Percentiles rank a stretch among this genome's conserved stretches.
Evolutionary conservation across 2,113 vertebrate genomes (phyloP).

Genomic region (Seriola dumerili): DNA sequence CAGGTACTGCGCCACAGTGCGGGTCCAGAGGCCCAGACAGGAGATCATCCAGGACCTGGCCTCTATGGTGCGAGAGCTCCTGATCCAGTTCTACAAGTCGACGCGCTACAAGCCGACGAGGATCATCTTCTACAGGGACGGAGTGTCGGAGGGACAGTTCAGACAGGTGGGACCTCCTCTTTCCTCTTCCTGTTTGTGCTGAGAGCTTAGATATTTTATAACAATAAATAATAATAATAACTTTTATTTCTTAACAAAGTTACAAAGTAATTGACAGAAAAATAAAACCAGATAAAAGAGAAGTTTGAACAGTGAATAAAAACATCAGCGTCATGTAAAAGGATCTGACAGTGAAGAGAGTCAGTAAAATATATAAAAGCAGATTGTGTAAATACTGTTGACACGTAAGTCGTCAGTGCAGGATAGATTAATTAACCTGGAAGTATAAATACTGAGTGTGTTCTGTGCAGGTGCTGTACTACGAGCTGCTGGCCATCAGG

Average conservation of each 20-base stretch:
- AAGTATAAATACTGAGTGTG: background rate
- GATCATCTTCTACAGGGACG: conserved; percentile 95
- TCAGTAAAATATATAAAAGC: too few relatives aligned
- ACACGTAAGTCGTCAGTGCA: too few relatives aligned
- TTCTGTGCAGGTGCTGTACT: conserved; percentile 91
- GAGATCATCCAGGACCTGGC: conserved; percentile 96
- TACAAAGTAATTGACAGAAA: too few relatives aligned
- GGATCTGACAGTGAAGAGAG: too few relatives aligned
- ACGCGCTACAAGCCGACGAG: conserved; percentile 97
- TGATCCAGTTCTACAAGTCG: conserved; percentile 99
- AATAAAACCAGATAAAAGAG: too few relatives aligned
- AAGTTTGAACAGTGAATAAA: too few relatives aligned
- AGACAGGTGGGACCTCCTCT: conserved; percentile 86
- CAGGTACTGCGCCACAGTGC: conserved; percentile 96
- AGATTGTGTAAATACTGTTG: too few relatives aligned
- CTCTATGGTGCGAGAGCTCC: conserved; percentile 96
- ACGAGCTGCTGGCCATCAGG: conserved; percentile 95
- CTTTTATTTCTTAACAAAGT: too few relatives aligned
- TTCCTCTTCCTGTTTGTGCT: background rate
- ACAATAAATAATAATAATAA: too few relatives aligned
- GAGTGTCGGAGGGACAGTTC: conserved; percentile 96
- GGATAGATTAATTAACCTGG: too few relatives aligned
- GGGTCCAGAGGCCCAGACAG: conserved; percentile 95
- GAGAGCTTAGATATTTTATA: too few relatives aligned
- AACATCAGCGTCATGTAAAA: too few relatives aligned